Conservation (phyloP, 53 echinoderm and acorn worm species). For the Crossaster papposus region DNA sequence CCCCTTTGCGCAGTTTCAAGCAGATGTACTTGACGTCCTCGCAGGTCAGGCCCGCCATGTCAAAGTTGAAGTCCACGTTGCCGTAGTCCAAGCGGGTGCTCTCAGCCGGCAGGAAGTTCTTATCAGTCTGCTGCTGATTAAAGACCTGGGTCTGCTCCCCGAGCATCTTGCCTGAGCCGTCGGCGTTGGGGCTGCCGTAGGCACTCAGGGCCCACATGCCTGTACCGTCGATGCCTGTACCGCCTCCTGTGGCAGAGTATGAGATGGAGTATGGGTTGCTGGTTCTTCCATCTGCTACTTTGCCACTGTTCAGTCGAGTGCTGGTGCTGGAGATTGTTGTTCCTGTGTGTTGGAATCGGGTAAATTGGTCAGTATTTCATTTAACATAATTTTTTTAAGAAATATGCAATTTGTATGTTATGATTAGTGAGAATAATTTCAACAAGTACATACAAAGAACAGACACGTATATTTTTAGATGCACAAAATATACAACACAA, state of each 20-base stretch:
- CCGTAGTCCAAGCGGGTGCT: slow-evolving; percentile 67
- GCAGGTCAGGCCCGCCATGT: slow-evolving; percentile 75
- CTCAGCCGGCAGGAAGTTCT: slow-evolving; percentile 31
- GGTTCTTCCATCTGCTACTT: slow-evolving; percentile 63
- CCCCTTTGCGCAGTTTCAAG: slow-evolving; percentile 77
- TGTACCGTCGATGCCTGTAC: slow-evolving; percentile 69
- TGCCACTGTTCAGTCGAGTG: slow-evolving; percentile 62
- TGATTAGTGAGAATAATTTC: too few relatives aligned
- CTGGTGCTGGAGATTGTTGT: slow-evolving; percentile 47
- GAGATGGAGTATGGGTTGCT: slow-evolving; percentile 70
- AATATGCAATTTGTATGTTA: too few relatives aligned
- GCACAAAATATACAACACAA: background rate
- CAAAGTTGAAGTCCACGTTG: slow-evolving; percentile 75
- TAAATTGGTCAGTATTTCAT: background rate
- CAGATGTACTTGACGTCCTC: slow-evolving; percentile 78
- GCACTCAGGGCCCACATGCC: slow-evolving; percentile 81
- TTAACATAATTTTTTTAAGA: too few relatives aligned
- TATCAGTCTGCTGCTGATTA: slow-evolving; percentile 9
- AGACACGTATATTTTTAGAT: background rate
- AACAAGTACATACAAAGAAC: too few relatives aligned
- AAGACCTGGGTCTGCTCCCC: slow-evolving; percentile 75
- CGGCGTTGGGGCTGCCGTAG: slow-evolving; percentile 75
- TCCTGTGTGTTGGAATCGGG: slow-evolving; percentile 1
- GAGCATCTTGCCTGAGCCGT: slow-evolving; percentile 81
- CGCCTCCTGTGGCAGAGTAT: slow-evolving; percentile 65